Evolutionary conservation across 2,888 invertebrate species (phyloP), one percentile per base, ranked within the genome.

Genomic region (Steinernema hermaphroditum): DNA sequence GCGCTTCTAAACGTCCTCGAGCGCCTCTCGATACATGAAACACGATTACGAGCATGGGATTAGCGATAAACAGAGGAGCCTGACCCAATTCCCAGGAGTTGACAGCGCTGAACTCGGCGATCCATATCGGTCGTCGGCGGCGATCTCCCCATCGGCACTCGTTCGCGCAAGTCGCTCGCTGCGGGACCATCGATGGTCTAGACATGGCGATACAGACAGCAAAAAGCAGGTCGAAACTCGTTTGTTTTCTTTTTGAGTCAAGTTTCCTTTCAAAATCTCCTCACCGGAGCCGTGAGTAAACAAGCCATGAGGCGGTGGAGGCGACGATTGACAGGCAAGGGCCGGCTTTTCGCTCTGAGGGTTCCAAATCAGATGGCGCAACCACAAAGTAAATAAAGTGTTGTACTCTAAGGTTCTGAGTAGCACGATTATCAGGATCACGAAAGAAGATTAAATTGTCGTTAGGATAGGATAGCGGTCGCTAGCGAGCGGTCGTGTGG

Each of bases 171-270:
- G 19, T 19, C 50, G 24, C 8, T 50, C 50, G 50, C 50, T 19
- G 50, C 50, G 50, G 24, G 50, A 50, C 50, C 50, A 46, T 16
- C 46, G 46, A 46, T 19, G 6, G 46, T 46, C 46, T 46, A 46
- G 46, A 46, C 16, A 46, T 6, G 46, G 46, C 46, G 46, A 16
- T 4, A n/a, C 46, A 46, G 19, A 46, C n/a, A n/a, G n/a, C 6
- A 16, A 16, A 46, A 2, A 46, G 46, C 4, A n/a, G 19, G 8
- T 46, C 46, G 19, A 50, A 50, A 50, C 50, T 50, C 50, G 50
- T 50, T 50, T 50, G 50, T 50, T 50, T 50, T 50, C 22, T 24
- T 50, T 50, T 50, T 50, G 22, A 50, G 8, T 19, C 50, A 6
- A 24, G 19, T 50, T 50, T 50, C 50, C 9, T 50, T 50, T 50